phyloP scores from a whole-genome alignment of 1,140 invertebrate genomes.

The Telenomus remus region DNA sequence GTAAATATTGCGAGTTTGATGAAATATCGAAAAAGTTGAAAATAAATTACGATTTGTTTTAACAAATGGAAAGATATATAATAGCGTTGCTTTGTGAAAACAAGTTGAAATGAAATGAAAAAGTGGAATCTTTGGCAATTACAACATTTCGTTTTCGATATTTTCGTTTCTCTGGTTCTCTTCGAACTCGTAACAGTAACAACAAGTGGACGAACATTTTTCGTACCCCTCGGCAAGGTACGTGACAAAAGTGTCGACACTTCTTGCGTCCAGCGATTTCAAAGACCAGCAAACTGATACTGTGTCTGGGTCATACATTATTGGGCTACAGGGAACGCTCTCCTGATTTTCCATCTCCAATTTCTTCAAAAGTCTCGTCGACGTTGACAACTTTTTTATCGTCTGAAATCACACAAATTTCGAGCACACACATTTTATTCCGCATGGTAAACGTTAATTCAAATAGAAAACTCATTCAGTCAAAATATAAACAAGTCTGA shows the following conservation, averaged over 20 bases:
- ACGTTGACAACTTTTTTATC: constrained; percentile 66
- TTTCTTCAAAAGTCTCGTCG: constrained; percentile 55
- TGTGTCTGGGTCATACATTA: constrained; percentile 62
- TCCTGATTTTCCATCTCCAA: constrained; percentile 43
- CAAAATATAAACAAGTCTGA: too few species aligned
- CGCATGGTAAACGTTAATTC: too few species aligned
- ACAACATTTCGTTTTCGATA: constrained; percentile 71
- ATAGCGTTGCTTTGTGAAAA: too few species aligned
- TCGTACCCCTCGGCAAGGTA: constrained; percentile 63
- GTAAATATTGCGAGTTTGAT: too few species aligned
- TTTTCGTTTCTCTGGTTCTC: constrained; percentile 73
- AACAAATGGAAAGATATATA: too few species aligned
- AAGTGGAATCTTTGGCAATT: too few species aligned
- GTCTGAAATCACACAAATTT: constrained; percentile 55
- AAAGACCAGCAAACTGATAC: constrained; percentile 67
- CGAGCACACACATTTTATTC: too few species aligned
- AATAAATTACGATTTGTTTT: too few species aligned
- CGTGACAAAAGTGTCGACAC: constrained; percentile 70
- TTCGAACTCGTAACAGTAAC: constrained; percentile 69
- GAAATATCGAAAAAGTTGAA: too few species aligned
- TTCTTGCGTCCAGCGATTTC: constrained; percentile 67
- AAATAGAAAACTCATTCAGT: too few species aligned
- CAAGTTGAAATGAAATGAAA: too few species aligned
- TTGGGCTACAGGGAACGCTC: constrained; percentile 50
- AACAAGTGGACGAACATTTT: constrained; percentile 64